phyloP scores from a whole-genome alignment of 2,797 vertebrate genomes.

The Chrosomus eos region DNA sequence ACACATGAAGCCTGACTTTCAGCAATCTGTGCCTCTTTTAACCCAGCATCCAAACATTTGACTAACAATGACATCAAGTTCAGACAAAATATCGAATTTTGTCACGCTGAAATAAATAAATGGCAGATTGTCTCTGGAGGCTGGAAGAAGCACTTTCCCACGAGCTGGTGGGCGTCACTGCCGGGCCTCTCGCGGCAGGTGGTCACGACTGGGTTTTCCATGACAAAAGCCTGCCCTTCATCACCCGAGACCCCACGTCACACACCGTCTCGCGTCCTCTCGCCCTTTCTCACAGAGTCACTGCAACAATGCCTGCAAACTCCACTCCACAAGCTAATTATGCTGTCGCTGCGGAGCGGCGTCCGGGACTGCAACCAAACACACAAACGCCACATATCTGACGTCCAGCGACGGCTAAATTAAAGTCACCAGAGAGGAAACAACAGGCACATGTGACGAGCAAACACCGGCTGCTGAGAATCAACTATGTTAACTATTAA shows the following conservation, averaged over 20 bases:
- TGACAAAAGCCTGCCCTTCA: conserved; percentile 67
- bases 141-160: conserved; percentile 45
- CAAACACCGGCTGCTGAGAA: too few relatives aligned
- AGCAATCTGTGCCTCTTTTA: not conserved
- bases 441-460: not conserved
- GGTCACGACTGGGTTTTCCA: conserved; percentile 70
- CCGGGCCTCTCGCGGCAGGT: conserved; percentile 72
- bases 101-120: conserved; percentile 14
- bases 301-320: conserved; percentile 30
- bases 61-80: conserved; percentile 28
- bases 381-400: not conserved
- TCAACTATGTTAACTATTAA: rapidly evolving
- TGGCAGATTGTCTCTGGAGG: conserved; percentile 14
- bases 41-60: not conserved
- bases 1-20: not conserved
- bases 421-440: not conserved
- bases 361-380: rapidly evolving
- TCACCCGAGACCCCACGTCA: conserved; percentile 40
- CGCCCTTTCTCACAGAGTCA: conserved; percentile 20
- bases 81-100: conserved; percentile 19
- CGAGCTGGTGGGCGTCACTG: conserved; percentile 57
- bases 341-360: conserved; percentile 1
- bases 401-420: not conserved
- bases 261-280: conserved; percentile 40
- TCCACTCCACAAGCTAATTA: conserved; percentile 19